These are phyloP conservation scores for Macrosteles quadrilineatus DNA, from an alignment of 1,140 invertebrate genomes.

Conservation along the genomic window DNA sequence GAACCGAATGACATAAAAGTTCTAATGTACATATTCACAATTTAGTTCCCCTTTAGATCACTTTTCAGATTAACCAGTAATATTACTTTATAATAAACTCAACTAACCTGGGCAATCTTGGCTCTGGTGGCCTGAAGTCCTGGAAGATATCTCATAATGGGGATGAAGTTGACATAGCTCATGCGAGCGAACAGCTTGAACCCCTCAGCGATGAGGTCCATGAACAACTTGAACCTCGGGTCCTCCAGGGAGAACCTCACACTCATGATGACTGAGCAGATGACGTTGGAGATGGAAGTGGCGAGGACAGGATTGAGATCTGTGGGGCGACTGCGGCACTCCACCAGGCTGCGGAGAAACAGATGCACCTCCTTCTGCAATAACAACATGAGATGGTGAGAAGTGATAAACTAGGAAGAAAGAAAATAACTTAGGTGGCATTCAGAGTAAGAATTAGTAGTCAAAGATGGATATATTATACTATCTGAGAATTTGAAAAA, in stretches of 20 bases:
- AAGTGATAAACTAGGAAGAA: too few relatives aligned
- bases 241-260: constrained; percentile 79
- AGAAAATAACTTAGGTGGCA: too few relatives aligned
- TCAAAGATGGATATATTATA: too few relatives aligned
- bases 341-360: constrained; percentile 64
- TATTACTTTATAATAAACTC: too few relatives aligned
- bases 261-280: constrained; percentile 88
- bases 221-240: constrained; percentile 72
- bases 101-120: constrained; percentile 66
- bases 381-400: constrained; percentile 39
- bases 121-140: constrained; percentile 67
- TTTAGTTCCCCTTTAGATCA: too few relatives aligned
- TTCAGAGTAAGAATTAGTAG: too few relatives aligned
- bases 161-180: constrained; percentile 67
- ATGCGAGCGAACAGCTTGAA: constrained; percentile 78
- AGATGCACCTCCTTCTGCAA: constrained; percentile 74
- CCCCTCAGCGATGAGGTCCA: constrained; percentile 83
- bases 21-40: too few relatives aligned
- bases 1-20: too few relatives aligned
- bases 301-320: constrained; percentile 71
- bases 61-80: too few relatives aligned
- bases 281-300: constrained; percentile 87
- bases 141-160: constrained; percentile 69
- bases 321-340: constrained; percentile 61
- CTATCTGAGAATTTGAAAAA: too few relatives aligned